Evolutionary conservation across 2,888 invertebrate species (phyloP), one percentile per base, ranked within the genome.

Genomic region (Aleiodes leptofemur): DNA sequence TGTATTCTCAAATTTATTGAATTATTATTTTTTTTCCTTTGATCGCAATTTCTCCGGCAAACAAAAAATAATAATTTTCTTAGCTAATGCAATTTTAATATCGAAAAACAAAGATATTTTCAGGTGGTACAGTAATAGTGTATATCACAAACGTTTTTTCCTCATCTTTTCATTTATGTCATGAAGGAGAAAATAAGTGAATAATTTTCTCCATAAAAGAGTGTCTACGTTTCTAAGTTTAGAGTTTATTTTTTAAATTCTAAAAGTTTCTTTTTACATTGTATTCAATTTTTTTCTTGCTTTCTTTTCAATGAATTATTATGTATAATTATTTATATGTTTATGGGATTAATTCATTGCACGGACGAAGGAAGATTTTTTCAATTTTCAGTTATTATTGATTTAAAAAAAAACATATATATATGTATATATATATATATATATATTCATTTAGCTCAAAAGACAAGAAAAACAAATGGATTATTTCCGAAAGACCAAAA

Each of bases 71-170:
- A 78, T 77, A 61, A 69, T 71, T 76, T 69, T 11, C 16, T 76
- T 73, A 74, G 16, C 72, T 77, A 72, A 69, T 72, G 55, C 16
- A 48, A 66, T 74, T 77, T 70, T 74, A 79, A 55, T 76, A 73
- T 75, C 69, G 73, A 76, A 80, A 23, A 77, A 34, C 76, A 59
- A 78, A 74, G 78, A 77, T 77, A 78, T 79, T 64, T 64, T 43
- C 77, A 74, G 69, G 59, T 76, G 78, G 74, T 77, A 78, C 48
- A 79, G 55, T 76, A 78, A 74, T 77, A 76, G 76, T 80, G 72
- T 77, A 81, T 81, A 81, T 81, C 81, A 81, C 81, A 81, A 81
- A 81, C 79, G 76, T 78, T 78, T 72, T 78, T 73, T 73, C 72
- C 74, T 72, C 70, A 70, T 71, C 71, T 68, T 55, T 69, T 70